These are phyloP conservation scores for Rhodophaea formosa DNA, from an alignment of 2,888 invertebrate species.

Conservation along the genomic window DNA sequence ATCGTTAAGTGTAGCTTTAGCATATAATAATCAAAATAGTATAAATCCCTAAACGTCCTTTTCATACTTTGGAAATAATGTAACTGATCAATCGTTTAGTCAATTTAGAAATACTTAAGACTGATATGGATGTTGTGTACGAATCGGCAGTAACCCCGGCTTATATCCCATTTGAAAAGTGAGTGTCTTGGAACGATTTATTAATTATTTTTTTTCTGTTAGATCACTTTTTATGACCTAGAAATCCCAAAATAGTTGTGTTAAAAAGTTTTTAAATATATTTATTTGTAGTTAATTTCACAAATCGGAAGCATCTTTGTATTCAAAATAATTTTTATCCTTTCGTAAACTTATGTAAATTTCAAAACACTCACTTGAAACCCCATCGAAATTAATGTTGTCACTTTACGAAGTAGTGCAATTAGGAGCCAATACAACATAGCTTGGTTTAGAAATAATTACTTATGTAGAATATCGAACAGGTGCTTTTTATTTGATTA, in stretches of 20 bases:
- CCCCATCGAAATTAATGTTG: not conserved
- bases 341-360: too few species aligned
- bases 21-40: not conserved
- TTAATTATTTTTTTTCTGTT: not conserved
- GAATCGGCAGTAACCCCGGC: conserved; percentile 20
- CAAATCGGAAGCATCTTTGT: too few species aligned
- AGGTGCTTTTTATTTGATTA: not conserved
- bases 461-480: not conserved
- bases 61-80: conserved; percentile 28
- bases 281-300: too few species aligned
- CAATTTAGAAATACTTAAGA: conserved; percentile 75
- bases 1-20: not conserved
- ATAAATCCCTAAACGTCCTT: conserved; percentile 8
- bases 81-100: conserved; percentile 61
- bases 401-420: not conserved
- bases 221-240: not conserved
- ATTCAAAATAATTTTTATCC: too few species aligned
- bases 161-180: not conserved
- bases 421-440: conserved; percentile 19
- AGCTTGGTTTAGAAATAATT: conserved; percentile 20
- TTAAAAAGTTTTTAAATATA: too few species aligned
- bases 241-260: too few species aligned
- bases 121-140: conserved; percentile 64
- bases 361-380: not conserved
- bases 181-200: not conserved